Evolutionary conservation across 1,140 invertebrate species (phyloP).

Genomic region (Drosophila repleta): DNA sequence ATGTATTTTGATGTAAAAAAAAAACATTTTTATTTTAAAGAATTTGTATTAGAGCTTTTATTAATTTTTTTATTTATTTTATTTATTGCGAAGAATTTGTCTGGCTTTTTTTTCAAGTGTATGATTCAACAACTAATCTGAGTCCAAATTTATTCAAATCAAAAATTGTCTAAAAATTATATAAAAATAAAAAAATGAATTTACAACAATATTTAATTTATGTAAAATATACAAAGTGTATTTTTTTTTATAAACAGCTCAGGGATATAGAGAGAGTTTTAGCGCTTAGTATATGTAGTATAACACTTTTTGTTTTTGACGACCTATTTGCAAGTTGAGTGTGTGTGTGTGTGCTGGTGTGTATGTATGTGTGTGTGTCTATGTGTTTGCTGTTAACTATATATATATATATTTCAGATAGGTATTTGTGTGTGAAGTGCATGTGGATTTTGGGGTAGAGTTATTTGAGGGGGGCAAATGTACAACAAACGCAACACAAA

Average conservation of each 20-base stretch:
- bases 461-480: slow-evolving; percentile 58
- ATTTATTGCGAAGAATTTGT: slow-evolving; percentile 7
- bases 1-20: slow-evolving; percentile 14
- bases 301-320: slow-evolving; percentile 2
- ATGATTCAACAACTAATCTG: slow-evolving; percentile 83
- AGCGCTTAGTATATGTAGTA: slow-evolving; percentile 10
- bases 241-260: slow-evolving; percentile 11
- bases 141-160: slow-evolving; percentile 34
- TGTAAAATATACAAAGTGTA: slow-evolving; percentile 80
- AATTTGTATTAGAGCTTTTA: slow-evolving; percentile 15
- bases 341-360: slow-evolving; percentile 5
- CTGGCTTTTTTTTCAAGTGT: slow-evolving; percentile 40
- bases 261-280: neutral
- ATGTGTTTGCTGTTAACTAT: slow-evolving; percentile 24
- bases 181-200: slow-evolving; percentile 55
- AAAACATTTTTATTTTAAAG: neutral
- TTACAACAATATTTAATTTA: slow-evolving; percentile 69
- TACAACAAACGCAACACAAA: slow-evolving; percentile 82
- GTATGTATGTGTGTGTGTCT: slow-evolving; percentile 7
- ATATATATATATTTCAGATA: slow-evolving; percentile 11
- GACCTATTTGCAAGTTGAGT: slow-evolving; percentile 4
- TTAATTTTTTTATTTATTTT: neutral
- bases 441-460: slow-evolving; percentile 11
- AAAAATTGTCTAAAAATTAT: slow-evolving; percentile 25
- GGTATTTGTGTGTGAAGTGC: slow-evolving; percentile 23